Evolutionary conservation across 2,113 vertebrate genomes (phyloP).

Genomic region (Otis tarda): DNA sequence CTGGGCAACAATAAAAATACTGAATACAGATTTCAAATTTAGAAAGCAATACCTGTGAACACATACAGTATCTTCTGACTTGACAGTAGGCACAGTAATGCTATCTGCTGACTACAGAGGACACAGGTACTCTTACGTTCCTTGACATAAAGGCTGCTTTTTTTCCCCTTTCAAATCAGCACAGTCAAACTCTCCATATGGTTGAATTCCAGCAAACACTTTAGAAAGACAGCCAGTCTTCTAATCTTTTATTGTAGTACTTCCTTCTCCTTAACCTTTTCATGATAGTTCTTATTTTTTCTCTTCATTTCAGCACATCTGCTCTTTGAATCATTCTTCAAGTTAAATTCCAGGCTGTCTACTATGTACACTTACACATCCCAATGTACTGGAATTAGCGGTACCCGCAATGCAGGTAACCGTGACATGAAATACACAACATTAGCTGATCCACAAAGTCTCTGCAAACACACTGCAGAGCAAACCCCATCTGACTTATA

Average conservation of each 20-base stretch:
- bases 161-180: not conserved
- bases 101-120: not conserved
- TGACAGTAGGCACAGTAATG: not conserved
- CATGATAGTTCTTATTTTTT: not conserved
- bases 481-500: not conserved
- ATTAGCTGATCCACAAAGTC: not conserved
- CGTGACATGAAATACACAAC: not conserved
- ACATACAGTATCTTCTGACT: not conserved
- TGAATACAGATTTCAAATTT: not conserved
- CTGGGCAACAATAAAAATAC: not conserved
- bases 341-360: not conserved
- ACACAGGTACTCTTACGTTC: not conserved
- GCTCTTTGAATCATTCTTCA: not conserved
- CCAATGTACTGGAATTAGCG: not conserved
- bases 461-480: not conserved
- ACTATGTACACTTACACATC: not conserved
- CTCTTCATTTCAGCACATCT: not conserved
- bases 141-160: not conserved
- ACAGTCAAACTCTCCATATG: conserved; percentile 3
- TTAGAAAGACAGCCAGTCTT: not conserved
- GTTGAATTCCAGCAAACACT: not conserved
- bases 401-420: not conserved
- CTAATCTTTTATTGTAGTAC: not conserved
- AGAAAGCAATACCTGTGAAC: not conserved
- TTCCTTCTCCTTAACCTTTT: not conserved